Evolutionary conservation across 2,888 invertebrate genomes (phyloP), one percentile per base, ranked within the genome.

Genomic region (Pardosa pseudoannulata): DNA sequence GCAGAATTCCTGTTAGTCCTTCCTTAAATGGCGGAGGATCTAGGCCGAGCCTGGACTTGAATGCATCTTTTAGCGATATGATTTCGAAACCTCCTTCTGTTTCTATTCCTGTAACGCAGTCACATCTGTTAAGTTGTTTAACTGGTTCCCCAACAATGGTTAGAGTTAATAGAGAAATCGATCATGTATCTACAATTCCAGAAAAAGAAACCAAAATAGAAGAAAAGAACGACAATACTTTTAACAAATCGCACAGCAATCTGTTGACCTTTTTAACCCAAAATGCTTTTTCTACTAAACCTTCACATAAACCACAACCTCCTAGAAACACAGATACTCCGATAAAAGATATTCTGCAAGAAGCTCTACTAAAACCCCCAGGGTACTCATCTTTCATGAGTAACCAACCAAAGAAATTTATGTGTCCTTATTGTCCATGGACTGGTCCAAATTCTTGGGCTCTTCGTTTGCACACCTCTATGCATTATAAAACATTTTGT

Each of bases 371-470:
- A 19, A 85, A 85, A 27, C 78, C 80, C 6, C 50, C 71, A 7
- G 71, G 72, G 27, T 79, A 50, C 27, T 56, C 73, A 1, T 64
- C 74, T 7, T 71, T 71, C 50, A 68, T 74, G 16, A 74, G 46
- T 46, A 50, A n/a, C 31, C 39, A 67, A 39, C 87, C 83, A 91
- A 94, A 95, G 90, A 94, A 95, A 90, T 96, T 95, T 92, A 94
- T 95, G 89, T 97, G 97, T 92, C 95, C 96, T 91, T 97, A 96
- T 91, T 97, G 97, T 92, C 94, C 97, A 31, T 97, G 97, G 97
- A 95, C 96, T 41, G 97, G 97, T 31, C 96, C 96, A 80, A 97
- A 97, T 92, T 97, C 97, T 91, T 97, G 97, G 97, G 97, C 97
- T 90, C 93, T 97, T 86, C 97, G 97, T 92, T 94, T 97, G 70